A percentile compares a stretch with the other conserved stretches of the same genome.
Conservation (phyloP, 2,797 vertebrate species). For the Parauchenoglanis ngamensis region DNA sequence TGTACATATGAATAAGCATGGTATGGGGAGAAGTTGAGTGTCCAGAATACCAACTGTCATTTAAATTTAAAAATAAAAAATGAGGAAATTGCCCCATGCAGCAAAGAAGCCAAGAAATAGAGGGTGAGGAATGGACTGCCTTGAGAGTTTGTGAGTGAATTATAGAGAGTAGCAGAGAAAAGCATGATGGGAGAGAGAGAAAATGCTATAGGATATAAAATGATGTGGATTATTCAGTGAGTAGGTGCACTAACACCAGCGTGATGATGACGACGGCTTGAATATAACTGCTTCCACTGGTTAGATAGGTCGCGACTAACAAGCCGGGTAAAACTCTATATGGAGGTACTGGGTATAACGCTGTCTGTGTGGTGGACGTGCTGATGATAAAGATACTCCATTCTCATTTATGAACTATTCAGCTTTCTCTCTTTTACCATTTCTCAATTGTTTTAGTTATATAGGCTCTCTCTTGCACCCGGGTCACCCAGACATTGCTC, state of each 20-base stretch:
- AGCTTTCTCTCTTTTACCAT: constrained; percentile 38
- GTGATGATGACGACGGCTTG: constrained; percentile 40
- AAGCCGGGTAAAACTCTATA: constrained; percentile 58
- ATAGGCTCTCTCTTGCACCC: constrained; percentile 25
- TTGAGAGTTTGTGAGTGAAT: constrained; percentile 40
- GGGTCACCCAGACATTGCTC: constrained; percentile 34
- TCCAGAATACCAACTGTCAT: constrained; percentile 5
- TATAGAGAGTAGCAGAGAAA: background rate
- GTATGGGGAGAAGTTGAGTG: background rate
- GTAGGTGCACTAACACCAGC: constrained; percentile 27
- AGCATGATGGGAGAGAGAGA: background rate
- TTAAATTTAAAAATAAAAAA: background rate
- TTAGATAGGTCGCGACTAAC: constrained; percentile 62
- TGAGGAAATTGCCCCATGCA: background rate
- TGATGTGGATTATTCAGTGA: constrained; percentile 12
- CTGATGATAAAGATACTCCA: constrained; percentile 9
- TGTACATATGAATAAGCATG: background rate
- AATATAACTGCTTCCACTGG: constrained; percentile 68
- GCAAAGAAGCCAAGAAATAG: constrained; percentile 66
- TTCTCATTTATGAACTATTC: constrained; percentile 9
- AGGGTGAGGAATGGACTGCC: constrained; percentile 60
- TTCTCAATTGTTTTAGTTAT: constrained; percentile 59
- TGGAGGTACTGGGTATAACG: constrained; percentile 69
- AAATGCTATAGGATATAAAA: background rate
- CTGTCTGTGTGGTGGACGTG: background rate